Conservation (phyloP, 2,888 invertebrate species). For the Sericinus montela region DNA sequence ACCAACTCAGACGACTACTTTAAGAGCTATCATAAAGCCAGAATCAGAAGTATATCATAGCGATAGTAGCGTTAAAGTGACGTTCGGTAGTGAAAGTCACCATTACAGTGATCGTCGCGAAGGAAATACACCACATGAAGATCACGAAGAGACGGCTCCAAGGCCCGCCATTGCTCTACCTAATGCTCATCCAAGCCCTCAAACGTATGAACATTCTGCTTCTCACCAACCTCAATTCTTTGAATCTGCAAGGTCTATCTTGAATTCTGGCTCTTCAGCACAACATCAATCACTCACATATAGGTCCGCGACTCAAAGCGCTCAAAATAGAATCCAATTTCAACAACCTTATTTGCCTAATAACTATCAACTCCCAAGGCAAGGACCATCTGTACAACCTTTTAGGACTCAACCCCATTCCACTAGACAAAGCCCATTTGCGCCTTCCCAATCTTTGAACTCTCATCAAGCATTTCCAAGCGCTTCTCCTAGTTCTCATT, state of each 20-base stretch:
- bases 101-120: slow-evolving; percentile 50
- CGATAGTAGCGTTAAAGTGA: slow-evolving; percentile 88
- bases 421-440: slow-evolving; percentile 54
- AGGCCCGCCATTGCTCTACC: slow-evolving; percentile 80
- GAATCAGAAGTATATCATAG: slow-evolving; percentile 92
- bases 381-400: slow-evolving; percentile 56
- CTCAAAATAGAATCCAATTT: slow-evolving; percentile 69
- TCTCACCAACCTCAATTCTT: slow-evolving; percentile 44
- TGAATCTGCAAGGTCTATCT: slow-evolving; percentile 35
- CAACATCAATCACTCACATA: slow-evolving; percentile 40
- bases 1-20: slow-evolving; percentile 85
- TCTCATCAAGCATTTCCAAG: slow-evolving; percentile 48
- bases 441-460: slow-evolving; percentile 44
- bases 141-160: slow-evolving; percentile 82
- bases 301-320: slow-evolving; percentile 50
- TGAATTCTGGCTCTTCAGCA: slow-evolving; percentile 28
- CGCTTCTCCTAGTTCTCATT: slow-evolving; percentile 51
- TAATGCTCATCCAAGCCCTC: slow-evolving; percentile 51
- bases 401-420: slow-evolving; percentile 55
- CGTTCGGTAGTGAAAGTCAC: slow-evolving; percentile 85
- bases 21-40: slow-evolving; percentile 91
- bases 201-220: slow-evolving; percentile 48
- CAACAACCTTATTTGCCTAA: slow-evolving; percentile 60
- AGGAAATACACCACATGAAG: slow-evolving; percentile 44
- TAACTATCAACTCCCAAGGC: slow-evolving; percentile 68